Percentiles rank a stretch among this genome's conserved stretches.
These are phyloP conservation scores for Mnemiopsis leidyi DNA, from an alignment of 37 sponge, comb jelly and placozoan species.

Conservation along the genomic window DNA sequence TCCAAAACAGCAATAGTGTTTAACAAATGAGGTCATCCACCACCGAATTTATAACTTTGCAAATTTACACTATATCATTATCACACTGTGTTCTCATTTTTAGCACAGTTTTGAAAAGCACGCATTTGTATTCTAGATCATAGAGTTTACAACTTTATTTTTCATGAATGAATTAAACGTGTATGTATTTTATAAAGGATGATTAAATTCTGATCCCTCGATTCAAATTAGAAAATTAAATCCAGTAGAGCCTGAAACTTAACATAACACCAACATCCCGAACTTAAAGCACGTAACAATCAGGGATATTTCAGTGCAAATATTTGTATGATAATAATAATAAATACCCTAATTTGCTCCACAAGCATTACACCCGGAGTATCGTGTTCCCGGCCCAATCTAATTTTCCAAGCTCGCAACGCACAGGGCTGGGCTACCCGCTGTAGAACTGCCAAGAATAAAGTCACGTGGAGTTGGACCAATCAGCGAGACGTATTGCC, in stretches of 20 bases:
- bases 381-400: background rate
- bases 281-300: background rate
- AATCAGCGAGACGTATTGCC: background rate
- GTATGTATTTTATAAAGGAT: too few species aligned
- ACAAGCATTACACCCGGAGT: background rate
- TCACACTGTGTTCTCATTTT: too few species aligned
- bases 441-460: background rate
- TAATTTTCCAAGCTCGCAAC: background rate
- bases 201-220: too few species aligned
- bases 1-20: background rate
- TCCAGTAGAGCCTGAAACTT: too few species aligned
- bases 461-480: background rate
- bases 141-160: too few species aligned
- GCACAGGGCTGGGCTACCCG: background rate
- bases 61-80: too few species aligned
- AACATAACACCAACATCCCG: too few species aligned
- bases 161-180: too few species aligned
- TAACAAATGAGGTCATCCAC: background rate
- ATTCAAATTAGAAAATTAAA: too few species aligned
- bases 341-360: background rate
- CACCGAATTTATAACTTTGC: background rate
- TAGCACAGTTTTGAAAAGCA: too few species aligned
- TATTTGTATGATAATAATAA: too few species aligned
- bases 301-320: background rate
- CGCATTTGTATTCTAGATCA: too few species aligned